phyloP scores from a whole-genome alignment of 1,140 invertebrate genomes.

The Nautilus pompilius region DNA sequence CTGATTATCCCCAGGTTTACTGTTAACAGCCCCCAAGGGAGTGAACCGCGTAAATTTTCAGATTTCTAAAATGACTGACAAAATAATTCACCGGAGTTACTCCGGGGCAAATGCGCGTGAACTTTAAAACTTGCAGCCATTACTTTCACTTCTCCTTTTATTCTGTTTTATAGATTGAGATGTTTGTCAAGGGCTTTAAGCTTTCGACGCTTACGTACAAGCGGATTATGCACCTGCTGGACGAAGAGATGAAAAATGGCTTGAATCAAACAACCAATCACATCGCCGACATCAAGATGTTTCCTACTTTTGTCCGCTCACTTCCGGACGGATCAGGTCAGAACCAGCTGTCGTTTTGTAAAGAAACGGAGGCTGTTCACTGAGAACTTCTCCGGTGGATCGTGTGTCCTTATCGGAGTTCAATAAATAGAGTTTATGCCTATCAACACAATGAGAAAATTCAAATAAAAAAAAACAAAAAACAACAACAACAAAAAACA shows the following conservation, averaged over 20 bases:
- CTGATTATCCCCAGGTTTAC: neutral
- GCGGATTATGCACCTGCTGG: conserved; percentile 74
- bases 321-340: conserved; percentile 91
- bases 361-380: too few relatives aligned
- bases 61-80: neutral
- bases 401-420: too few relatives aligned
- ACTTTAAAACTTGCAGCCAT: too few relatives aligned
- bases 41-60: neutral
- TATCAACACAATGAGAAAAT: too few relatives aligned
- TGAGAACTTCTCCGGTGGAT: too few relatives aligned
- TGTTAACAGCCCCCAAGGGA: neutral
- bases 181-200: conserved; percentile 80
- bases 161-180: conserved; percentile 68
- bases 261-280: conserved; percentile 76
- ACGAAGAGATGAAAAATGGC: conserved; percentile 79
- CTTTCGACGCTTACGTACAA: conserved; percentile 76
- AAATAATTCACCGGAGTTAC: neutral
- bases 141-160: neutral
- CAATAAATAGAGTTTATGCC: too few relatives aligned
- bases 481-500: too few relatives aligned
- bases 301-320: conserved; percentile 93
- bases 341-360: too few relatives aligned
- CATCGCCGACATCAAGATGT: conserved; percentile 83
- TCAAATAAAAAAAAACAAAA: too few relatives aligned
- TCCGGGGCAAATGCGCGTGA: too few relatives aligned